A percentile compares a stretch with the other conserved stretches of the same genome.
These are phyloP conservation scores for Lasioglossum lativentre DNA, from an alignment of 2,888 invertebrate species.

Conservation along the genomic window DNA sequence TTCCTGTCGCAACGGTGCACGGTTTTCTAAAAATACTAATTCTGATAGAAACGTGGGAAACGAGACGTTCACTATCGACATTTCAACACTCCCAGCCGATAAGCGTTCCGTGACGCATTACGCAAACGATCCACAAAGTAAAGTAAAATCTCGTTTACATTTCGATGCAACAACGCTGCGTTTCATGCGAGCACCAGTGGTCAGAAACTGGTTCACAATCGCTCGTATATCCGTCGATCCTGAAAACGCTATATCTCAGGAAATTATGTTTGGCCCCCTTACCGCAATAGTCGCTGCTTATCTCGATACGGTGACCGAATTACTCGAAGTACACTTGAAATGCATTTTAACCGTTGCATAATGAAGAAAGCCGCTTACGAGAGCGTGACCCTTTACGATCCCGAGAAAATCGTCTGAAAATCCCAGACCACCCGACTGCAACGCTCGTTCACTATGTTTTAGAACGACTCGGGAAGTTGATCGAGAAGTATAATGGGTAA, in stretches of 20 bases:
- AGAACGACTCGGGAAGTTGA: not conserved
- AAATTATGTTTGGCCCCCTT: not conserved
- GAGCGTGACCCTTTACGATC: not conserved
- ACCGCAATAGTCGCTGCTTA: not conserved
- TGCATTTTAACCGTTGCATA: not conserved
- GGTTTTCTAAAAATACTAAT: not conserved
- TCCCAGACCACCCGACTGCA: not conserved
- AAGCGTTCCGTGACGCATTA: not conserved
- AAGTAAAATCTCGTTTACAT: not conserved
- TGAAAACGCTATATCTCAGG: not conserved
- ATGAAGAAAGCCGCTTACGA: conserved; percentile 7
- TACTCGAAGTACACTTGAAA: not conserved
- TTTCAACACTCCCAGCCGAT: not conserved
- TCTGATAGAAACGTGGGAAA: not conserved
- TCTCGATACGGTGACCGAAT: conserved; percentile 18
- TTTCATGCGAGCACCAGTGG: not conserved
- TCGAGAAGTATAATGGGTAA: not conserved
- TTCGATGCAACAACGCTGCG: not conserved
- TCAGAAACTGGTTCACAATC: conserved; percentile 1
- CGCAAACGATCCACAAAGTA: not conserved
- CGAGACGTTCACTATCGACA: not conserved
- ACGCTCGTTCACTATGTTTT: not conserved
- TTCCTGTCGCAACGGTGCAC: not conserved
- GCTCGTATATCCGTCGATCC: not conserved
- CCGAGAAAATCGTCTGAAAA: conserved; percentile 3